Conservation (phyloP, 2,797 vertebrate genomes). For the Onychomys leucogaster region DNA sequence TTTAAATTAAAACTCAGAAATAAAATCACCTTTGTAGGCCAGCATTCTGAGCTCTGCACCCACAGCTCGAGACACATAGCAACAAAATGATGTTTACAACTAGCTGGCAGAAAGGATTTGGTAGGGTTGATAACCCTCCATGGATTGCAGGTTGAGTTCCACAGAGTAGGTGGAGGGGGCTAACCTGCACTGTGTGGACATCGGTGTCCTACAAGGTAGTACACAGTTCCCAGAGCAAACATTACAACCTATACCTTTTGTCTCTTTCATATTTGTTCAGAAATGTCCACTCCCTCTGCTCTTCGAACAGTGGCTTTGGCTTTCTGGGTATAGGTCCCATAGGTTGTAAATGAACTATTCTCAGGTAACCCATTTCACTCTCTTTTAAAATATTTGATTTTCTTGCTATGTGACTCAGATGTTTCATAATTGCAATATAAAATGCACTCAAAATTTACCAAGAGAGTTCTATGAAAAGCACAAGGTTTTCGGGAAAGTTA, state of each 20-base stretch:
- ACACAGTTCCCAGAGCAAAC: neutral
- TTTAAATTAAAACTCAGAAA: conserved; percentile 64
- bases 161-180: neutral
- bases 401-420: neutral
- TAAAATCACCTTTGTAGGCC: conserved; percentile 59
- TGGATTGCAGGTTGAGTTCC: neutral
- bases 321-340: neutral
- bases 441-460: conserved; percentile 5
- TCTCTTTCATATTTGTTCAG: neutral
- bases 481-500: neutral
- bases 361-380: neutral
- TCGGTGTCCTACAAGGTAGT: neutral
- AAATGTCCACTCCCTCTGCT: neutral
- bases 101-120: neutral
- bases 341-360: neutral
- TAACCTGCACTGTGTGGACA: neutral
- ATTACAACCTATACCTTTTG: neutral
- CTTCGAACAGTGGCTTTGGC: neutral
- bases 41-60: neutral
- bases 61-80: neutral
- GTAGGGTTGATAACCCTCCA: neutral
- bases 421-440: neutral
- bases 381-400: conserved; percentile 15
- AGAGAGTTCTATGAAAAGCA: neutral
- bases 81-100: neutral